phyloP scores from a whole-genome alignment of 2,113 vertebrate species.

The Oxyruncus cristatus region DNA sequence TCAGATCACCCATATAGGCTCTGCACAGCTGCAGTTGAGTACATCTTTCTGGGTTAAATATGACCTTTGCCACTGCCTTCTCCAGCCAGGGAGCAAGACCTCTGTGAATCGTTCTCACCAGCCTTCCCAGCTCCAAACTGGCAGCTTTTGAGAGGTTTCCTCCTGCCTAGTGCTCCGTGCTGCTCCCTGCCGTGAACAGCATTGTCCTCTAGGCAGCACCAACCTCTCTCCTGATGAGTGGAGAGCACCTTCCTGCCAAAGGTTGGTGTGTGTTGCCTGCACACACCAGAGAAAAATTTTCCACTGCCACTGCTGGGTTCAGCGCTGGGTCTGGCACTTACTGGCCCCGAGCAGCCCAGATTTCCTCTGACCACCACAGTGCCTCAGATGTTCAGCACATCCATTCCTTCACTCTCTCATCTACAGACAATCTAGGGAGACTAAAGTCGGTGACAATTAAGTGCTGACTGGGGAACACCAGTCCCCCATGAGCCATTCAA shows the following conservation, averaged over 20 bases:
- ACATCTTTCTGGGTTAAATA: not conserved
- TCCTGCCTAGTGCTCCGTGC: not conserved
- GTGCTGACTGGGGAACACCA: not conserved
- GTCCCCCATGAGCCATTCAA: not conserved
- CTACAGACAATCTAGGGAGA: not conserved
- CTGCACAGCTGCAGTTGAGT: not conserved
- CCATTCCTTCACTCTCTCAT: not conserved
- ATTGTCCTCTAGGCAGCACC: not conserved
- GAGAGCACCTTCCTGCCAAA: not conserved
- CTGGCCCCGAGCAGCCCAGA: not conserved
- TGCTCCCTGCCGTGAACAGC: not conserved
- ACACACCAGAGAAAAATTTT: not conserved
- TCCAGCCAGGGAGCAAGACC: not conserved
- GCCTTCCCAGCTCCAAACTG: not conserved
- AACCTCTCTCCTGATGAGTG: not conserved
- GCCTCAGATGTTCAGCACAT: not conserved
- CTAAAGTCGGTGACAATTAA: not conserved
- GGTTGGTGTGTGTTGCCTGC: accelerated
- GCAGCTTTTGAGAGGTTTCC: not conserved
- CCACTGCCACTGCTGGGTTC: not conserved
- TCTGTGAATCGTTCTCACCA: not conserved
- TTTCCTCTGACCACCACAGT: not conserved
- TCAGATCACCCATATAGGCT: not conserved
- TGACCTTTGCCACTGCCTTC: not conserved
- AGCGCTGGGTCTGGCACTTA: not conserved